Evolutionary conservation across 2,888 invertebrate species (phyloP), one percentile per base, ranked within the genome.

Genomic region (Amphimallon solstitiale): DNA sequence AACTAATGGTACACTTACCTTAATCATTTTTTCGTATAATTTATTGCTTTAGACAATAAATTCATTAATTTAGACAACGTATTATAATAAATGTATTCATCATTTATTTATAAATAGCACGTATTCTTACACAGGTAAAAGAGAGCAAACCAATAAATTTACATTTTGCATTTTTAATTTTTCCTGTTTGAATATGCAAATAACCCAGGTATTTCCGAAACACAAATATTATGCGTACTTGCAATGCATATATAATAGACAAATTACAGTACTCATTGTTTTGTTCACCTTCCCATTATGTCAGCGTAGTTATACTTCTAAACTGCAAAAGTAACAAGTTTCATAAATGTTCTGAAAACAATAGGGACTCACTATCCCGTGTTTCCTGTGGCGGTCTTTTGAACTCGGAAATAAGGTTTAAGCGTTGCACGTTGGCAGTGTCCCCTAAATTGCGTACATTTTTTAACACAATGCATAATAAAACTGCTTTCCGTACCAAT

Each of bases 351-450:
- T 17, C 38, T 29, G 43, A 66, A 67, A 65, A 71, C 70, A 72
- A 72, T 71, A 66, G 68, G 52, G 62, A 69, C 61, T 63, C 70
- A 72, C 68, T 67, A 67, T 54, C 65, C 63, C 72, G 67, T 72
- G 65, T 56, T 73, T 73, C 73, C 73, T 70, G 68, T 71, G 54
- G 60, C 70, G 69, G 68, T 64, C 65, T 35, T 66, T 54, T 46
- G 40, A 65, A 54, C 45, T 38, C 19, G 69, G 72, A 72, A 72
- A 66, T 63, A 67, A 69, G 68, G 69, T 69, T 70, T 66, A 69
- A 63, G 64, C 56, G 48, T 45, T 61, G 40, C 17, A 51, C 45
- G 48, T 45, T 54, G 21, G 37, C 46, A 56, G 38, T 46, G 46
- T 43, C 46, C 54, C 45, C 37, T 45, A 17, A 59, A 64, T 51